Evolutionary conservation across 2,113 vertebrate species (phyloP).

Genomic region (Polypterus senegalus): DNA sequence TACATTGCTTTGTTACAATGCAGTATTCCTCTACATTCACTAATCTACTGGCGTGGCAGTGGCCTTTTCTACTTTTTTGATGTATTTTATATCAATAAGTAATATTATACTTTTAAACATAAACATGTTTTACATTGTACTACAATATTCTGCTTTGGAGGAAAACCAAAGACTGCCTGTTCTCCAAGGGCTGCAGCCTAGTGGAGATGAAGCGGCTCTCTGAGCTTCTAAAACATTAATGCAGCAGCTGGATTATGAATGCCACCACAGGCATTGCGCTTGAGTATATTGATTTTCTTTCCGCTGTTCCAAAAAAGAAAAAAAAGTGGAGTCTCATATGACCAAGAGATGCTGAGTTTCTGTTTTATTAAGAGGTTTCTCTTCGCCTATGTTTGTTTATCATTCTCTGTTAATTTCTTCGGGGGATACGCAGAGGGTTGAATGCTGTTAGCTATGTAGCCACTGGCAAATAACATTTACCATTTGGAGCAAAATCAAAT

Average conservation of each 20-base stretch:
- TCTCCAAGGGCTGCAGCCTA: constrained; percentile 18
- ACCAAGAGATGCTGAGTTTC: constrained; percentile 33
- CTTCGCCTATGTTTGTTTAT: constrained; percentile 26
- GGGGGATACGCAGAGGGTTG: constrained; percentile 29
- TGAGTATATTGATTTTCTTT: constrained; percentile 60
- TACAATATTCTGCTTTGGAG: constrained; percentile 29
- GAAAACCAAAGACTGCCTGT: constrained; percentile 20
- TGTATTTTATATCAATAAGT: constrained; percentile 13
- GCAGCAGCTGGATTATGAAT: constrained; percentile 52
- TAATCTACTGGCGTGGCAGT: too few species aligned
- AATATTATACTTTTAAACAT: constrained; percentile 15
- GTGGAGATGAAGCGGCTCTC: constrained; percentile 30
- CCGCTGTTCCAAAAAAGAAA: constrained; percentile 37
- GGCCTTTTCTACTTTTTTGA: too few species aligned
- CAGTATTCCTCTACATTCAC: too few species aligned
- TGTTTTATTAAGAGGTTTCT: constrained; percentile 37
- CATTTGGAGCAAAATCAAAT: too few species aligned
- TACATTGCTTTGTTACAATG: too few species aligned
- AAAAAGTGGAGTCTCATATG: constrained; percentile 36
- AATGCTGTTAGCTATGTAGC: constrained; percentile 31
- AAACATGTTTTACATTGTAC: constrained; percentile 11
- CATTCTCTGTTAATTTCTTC: constrained; percentile 38
- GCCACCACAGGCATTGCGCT: constrained; percentile 51
- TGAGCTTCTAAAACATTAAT: constrained; percentile 59
- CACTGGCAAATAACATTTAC: constrained; percentile 20